A percentile compares a stretch with the other conserved stretches of the same genome.
These are phyloP conservation scores for Rotaria sp. DNA, from an alignment of 2,888 invertebrate species.

Conservation along the genomic window DNA sequence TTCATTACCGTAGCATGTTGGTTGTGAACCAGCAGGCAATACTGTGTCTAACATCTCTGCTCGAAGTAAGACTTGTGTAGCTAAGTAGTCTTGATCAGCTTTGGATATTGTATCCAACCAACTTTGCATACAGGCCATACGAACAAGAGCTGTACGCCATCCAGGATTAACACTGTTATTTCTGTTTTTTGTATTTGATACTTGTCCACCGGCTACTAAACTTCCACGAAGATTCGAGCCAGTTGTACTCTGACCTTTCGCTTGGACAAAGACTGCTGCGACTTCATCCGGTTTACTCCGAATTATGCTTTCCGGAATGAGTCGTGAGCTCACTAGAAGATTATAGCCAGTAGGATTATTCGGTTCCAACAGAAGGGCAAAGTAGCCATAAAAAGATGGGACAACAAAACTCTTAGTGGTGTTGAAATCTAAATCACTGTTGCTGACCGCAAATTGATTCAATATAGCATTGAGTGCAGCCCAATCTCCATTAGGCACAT, in stretches of 20 bases:
- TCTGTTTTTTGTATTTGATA: background rate
- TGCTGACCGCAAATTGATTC: background rate
- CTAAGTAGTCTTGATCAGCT: background rate
- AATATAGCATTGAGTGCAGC: background rate
- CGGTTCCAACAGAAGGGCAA: background rate
- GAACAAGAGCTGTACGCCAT: background rate
- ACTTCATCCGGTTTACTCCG: background rate
- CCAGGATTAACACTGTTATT: background rate
- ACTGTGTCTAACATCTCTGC: background rate
- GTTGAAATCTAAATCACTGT: background rate
- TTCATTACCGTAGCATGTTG: slow-evolving; percentile 41
- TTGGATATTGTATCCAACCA: background rate
- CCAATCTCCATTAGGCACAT: background rate
- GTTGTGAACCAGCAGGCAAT: background rate
- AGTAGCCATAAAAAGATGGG: background rate
- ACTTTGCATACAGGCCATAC: background rate
- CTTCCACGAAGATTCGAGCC: background rate
- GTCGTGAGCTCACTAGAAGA: background rate
- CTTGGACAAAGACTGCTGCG: background rate
- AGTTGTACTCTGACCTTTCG: background rate
- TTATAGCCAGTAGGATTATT: background rate
- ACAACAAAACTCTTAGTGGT: background rate
- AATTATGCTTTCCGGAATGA: background rate
- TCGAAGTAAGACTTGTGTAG: background rate
- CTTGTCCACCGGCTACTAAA: background rate